Evolutionary conservation across 2,797 vertebrate genomes (phyloP), one percentile per base, ranked within the genome.

Genomic region (Heterohyrax brucei): DNA sequence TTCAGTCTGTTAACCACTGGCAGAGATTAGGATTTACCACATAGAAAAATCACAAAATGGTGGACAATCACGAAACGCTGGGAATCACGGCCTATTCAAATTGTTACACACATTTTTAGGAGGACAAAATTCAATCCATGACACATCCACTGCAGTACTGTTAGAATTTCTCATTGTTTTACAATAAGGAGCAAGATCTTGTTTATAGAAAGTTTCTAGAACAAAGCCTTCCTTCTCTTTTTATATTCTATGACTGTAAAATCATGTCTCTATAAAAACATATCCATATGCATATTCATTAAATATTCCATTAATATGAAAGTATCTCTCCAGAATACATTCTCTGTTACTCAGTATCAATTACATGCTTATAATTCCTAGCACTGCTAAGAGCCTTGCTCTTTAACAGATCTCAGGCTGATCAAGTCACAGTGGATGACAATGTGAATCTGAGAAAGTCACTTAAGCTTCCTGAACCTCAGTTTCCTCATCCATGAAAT

Each of bases 281-380:
- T 59, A 90, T 85, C 48, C 62, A 93, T 89, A 88, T 79, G 33
- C 82, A 72, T 86, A 89, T 83, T 95, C 92, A 93, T 96, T 87
- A 95, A 94, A 78, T 94, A 95, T 86, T 79, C 82, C 73, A 92
- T 83, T 93, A 96, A 92, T 92, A 86, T 46, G 76, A 86, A 96
- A 88, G 77, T 76, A 75, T 62, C 73, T 75, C 89, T 70, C 56
- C 39, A 89, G 83, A 21, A 70, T 61, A 46, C 21, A 16, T 66
- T 75, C 50, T 93, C 77, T 87, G 13, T n/a, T 89, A 62, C 33
- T 82, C 68, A 64, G 24, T 33, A 33, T 1, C 62, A 44, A 70
- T 78, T 91, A 95, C 53, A 70, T 22, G 28, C 2, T 90, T 44
- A 73, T 19, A 85, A 2, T 62, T 73, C 28, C n/a, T 10, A 14